Evolutionary conservation across 2,888 invertebrate genomes (phyloP).

Genomic region (Hypomecis punctinalis): DNA sequence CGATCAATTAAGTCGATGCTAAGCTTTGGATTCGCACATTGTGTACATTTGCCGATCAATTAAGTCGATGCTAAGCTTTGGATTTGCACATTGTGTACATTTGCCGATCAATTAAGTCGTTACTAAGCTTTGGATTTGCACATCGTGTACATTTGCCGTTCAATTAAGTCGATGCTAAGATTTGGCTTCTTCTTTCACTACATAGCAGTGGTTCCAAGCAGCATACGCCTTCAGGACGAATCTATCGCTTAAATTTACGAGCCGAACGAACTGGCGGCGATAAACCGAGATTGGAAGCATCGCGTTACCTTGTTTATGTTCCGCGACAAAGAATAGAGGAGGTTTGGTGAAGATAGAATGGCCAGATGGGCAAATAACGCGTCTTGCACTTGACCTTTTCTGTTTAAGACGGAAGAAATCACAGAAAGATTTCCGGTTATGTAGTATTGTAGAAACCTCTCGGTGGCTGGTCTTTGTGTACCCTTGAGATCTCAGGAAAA

Average conservation of each 20-base stretch:
- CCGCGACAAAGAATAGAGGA: conserved; percentile 28
- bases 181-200: background rate
- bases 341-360: conserved; percentile 9
- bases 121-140: background rate
- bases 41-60: background rate
- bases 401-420: no score
- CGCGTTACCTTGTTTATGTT: conserved; percentile 69
- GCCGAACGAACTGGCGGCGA: conserved; percentile 68
- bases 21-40: background rate
- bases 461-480: no score
- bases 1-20: background rate
- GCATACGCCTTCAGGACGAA: conserved; percentile 54
- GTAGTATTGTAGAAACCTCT: no score
- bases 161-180: background rate
- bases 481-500: no score
- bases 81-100: no score
- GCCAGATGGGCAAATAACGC: background rate
- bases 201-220: conserved; percentile 40
- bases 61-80: background rate
- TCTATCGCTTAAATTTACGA: conserved; percentile 79
- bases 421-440: no score
- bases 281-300: conserved; percentile 78
- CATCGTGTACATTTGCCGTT: background rate
- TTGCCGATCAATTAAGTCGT: background rate
- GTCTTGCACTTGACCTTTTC: no score